Percentiles rank a stretch among this genome's conserved stretches.
These are phyloP conservation scores for Branchipolynoe longqiensis DNA, from an alignment of 2,888 invertebrate genomes.

Conservation along the genomic window DNA sequence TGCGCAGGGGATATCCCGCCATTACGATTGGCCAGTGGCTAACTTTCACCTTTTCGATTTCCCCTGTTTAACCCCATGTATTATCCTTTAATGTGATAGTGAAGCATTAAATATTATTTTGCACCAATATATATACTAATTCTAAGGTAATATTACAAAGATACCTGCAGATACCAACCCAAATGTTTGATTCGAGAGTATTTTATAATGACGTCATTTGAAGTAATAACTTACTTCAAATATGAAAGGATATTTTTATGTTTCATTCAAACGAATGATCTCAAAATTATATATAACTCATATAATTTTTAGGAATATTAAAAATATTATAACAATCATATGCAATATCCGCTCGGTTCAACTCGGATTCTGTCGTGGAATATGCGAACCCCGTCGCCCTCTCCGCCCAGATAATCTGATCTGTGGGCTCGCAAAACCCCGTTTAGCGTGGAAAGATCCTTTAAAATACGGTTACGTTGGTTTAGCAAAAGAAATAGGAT, in stretches of 20 bases:
- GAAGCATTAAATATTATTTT: no score
- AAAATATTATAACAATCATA: background rate
- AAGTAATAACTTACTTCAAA: background rate
- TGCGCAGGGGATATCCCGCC: conserved; percentile 81
- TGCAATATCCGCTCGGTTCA: background rate
- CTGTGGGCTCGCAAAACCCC: conserved; percentile 8
- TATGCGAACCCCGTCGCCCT: conserved; percentile 45
- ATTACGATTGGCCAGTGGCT: conserved; percentile 68
- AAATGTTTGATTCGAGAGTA: no score
- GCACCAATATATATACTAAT: no score
- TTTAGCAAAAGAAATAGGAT: no score
- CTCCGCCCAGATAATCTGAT: conserved; percentile 23
- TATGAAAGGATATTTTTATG: background rate
- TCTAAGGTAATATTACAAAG: no score
- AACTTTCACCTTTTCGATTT: background rate
- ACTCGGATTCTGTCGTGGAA: conserved; percentile 5
- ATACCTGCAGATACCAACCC: no score
- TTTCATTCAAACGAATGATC: background rate
- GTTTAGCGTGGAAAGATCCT: no score
- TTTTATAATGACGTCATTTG: no score
- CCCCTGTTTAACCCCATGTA: no score
- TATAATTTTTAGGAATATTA: background rate
- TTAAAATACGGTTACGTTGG: no score
- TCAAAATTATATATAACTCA: background rate
- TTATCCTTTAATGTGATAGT: no score